These are phyloP conservation scores for Iguana delicatissima DNA, from an alignment of 2,797 vertebrate genomes.

Conservation along the genomic window DNA sequence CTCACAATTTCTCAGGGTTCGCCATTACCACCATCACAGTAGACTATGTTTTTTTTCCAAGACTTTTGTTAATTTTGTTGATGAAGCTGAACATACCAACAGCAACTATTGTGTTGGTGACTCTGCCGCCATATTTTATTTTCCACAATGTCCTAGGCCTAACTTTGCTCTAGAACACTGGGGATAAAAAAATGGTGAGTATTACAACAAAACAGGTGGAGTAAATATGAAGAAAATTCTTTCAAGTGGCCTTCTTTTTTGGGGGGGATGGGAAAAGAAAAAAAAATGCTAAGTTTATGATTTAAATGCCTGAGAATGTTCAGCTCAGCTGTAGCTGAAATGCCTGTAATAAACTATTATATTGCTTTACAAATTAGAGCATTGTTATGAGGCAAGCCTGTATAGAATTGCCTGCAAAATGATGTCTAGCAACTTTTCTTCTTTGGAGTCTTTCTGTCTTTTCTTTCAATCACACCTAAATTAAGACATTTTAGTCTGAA, in stretches of 20 bases:
- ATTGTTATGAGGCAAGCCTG: conserved; percentile 1
- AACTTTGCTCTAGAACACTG: no score
- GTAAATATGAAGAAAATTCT: not conserved
- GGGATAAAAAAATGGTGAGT: no score
- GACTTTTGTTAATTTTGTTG: no score
- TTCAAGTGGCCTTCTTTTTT: not conserved
- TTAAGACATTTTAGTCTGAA: conserved; percentile 71
- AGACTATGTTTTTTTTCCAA: no score
- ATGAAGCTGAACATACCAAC: no score
- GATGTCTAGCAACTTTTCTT: conserved; percentile 38
- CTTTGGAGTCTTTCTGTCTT: conserved; percentile 60
- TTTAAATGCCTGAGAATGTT: not conserved
- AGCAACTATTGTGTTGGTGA: no score
- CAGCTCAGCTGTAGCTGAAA: not conserved
- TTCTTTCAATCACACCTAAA: conserved; percentile 73
- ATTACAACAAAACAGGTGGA: not conserved
- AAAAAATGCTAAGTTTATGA: not conserved
- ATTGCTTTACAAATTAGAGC: not conserved
- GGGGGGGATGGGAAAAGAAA: not conserved
- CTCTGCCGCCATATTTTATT: no score
- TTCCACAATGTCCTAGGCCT: no score
- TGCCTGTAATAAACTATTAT: not conserved
- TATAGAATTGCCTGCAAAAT: conserved; percentile 42
- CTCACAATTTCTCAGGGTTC: no score
- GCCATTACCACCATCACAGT: no score